These are phyloP conservation scores for Chloromyia formosa DNA, from an alignment of 2,888 invertebrate genomes.

Conservation along the genomic window DNA sequence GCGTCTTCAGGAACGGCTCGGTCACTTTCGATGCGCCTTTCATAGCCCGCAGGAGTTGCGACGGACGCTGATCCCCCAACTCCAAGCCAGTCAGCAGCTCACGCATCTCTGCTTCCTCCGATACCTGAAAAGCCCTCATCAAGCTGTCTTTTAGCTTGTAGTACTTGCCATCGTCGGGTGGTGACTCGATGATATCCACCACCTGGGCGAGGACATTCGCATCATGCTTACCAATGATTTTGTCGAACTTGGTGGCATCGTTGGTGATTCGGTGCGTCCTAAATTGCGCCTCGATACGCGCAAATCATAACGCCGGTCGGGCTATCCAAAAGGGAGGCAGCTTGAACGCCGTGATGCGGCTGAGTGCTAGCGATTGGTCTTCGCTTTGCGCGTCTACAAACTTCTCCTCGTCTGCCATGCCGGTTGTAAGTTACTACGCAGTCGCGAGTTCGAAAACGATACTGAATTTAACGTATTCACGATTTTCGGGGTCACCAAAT, in stretches of 20 bases:
- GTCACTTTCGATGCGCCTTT: not conserved
- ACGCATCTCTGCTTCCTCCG: not conserved
- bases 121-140: not conserved
- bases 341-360: not conserved
- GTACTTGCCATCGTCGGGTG: not conserved
- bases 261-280: not conserved
- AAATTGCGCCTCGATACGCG: not conserved
- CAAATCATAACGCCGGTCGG: conserved; percentile 1
- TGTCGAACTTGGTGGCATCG: not conserved
- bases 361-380: not conserved
- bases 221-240: not conserved
- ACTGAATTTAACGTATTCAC: no score
- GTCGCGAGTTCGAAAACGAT: no score
- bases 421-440: no score
- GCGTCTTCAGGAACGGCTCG: not conserved
- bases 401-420: no score
- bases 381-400: no score
- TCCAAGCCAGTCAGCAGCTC: not conserved
- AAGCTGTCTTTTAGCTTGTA: not conserved
- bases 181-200: no score
- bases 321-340: conserved; percentile 2
- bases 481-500: no score
- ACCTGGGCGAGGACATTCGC: not conserved
- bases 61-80: not conserved
- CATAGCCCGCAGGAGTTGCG: not conserved